Conservation (phyloP, 2,888 invertebrate genomes). For the Dioctria rufipes region DNA sequence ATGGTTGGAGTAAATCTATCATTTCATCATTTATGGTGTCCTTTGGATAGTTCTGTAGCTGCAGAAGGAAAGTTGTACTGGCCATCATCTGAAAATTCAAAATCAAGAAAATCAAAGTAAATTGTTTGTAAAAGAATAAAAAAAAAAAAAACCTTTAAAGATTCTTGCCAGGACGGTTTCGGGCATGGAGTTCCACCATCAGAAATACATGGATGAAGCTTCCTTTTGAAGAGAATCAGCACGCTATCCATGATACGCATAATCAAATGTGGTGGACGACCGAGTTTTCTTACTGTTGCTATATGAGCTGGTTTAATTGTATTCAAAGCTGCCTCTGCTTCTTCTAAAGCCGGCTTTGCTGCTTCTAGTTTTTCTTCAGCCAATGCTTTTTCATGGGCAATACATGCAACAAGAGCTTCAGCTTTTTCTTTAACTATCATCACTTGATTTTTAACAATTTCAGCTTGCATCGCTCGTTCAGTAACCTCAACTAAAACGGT, state of each 20-base stretch:
- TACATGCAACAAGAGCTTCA: constrained; percentile 87
- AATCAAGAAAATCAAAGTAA: neutral
- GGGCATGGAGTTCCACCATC: constrained; percentile 87
- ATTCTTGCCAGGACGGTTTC: constrained; percentile 97
- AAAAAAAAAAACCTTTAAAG: constrained; percentile 80
- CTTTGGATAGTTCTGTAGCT: constrained; percentile 95
- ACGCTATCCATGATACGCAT: constrained; percentile 99
- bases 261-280: constrained; percentile 95
- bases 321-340: constrained; percentile 94
- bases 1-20: constrained; percentile 92
- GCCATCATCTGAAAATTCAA: constrained; percentile 87
- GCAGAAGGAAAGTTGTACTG: constrained; percentile 90
- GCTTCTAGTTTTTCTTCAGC: constrained; percentile 96
- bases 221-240: constrained; percentile 91
- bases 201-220: constrained; percentile 84
- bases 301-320: constrained; percentile 98
- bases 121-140: neutral
- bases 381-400: constrained; percentile 90
- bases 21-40: constrained; percentile 98
- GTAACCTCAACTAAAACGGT: constrained; percentile 91
- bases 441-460: constrained; percentile 95
- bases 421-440: constrained; percentile 97
- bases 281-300: constrained; percentile 93
- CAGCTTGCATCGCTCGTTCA: constrained; percentile 94
- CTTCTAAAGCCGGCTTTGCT: constrained; percentile 95